Evolutionary conservation across 1,140 invertebrate genomes (phyloP), one percentile per base, ranked within the genome.

Genomic region (Hycleus phaleratus): DNA sequence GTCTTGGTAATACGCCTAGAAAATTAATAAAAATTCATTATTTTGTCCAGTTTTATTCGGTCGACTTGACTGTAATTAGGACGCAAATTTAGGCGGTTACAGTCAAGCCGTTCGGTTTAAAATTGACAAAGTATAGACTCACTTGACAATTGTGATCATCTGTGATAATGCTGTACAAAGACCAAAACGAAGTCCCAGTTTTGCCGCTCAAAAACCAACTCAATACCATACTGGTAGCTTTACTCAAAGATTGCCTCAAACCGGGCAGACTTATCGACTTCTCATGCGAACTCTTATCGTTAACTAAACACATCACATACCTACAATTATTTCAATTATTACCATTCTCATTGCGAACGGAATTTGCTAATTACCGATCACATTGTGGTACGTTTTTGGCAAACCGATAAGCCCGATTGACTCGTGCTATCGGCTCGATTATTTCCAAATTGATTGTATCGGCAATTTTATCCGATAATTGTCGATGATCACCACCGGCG

Each of bases 391-490:
- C 75, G 59, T 82, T 80, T 5, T 79, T 75, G 2, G 83, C 81
- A 77, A 85, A 90, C 65, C 84, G 80, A 69, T 88, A 90, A 4
- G 86, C 88, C 50, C 88, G 72, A 71, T 87, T 86, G 7, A 86
- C 86, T 67, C 86, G 81, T 4, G 88, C 78, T 12, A 89, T 77
- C 1, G 87, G 87, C 66, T 86, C 85, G 38, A 91, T 86, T 12
- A 90, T 79, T 72, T 90, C 87, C 63, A 88, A 75, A 73, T 90
- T 90, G 12, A 91, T 79, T 1, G 85, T 85, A 59, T 91, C 85
- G 12, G 86, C 86, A 24, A 91, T 66, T 69, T 83, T 83, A 66
- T 85, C 82, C n/a, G 86, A 86, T 0, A 91, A 73, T 60, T 85
- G 83, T 68, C 81, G 79, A 38, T 81, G 74, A 66, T 81, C 79